Percentiles rank a stretch among this genome's conserved stretches.
These are phyloP conservation scores for Cephus pygmeus DNA, from an alignment of 2,888 invertebrate genomes.

Conservation along the genomic window DNA sequence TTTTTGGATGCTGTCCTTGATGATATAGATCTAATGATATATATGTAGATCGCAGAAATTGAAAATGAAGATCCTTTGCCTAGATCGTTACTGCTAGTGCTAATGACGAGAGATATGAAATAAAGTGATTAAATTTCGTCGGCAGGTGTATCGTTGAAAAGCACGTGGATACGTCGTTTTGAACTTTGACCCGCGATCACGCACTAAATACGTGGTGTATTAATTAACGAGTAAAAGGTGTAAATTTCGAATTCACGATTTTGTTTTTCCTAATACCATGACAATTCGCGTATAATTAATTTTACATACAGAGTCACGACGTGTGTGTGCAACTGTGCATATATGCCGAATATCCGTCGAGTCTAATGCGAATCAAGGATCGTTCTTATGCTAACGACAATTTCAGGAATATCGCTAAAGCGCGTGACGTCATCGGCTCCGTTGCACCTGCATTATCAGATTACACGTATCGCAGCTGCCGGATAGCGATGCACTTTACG, in stretches of 20 bases:
- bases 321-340: background rate
- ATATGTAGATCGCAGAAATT: too few species aligned
- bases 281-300: background rate
- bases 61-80: background rate
- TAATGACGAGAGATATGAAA: background rate
- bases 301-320: background rate
- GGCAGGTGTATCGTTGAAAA: background rate
- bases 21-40: too few species aligned
- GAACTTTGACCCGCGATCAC: background rate
- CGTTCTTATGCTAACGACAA: background rate
- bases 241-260: background rate
- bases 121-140: background rate
- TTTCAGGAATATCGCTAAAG: conserved; percentile 38
- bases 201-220: background rate
- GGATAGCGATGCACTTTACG: conserved; percentile 37
- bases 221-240: background rate
- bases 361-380: background rate
- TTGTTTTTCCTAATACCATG: background rate
- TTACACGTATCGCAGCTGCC: conserved; percentile 48
- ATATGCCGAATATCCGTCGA: background rate
- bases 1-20: too few species aligned
- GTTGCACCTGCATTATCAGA: conserved; percentile 54
- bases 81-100: background rate
- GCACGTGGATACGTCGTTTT: background rate
- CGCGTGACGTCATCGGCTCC: conserved; percentile 37